These are phyloP conservation scores for Triplophysa siluroides DNA, from an alignment of 2,113 vertebrate genomes.

Conservation along the genomic window DNA sequence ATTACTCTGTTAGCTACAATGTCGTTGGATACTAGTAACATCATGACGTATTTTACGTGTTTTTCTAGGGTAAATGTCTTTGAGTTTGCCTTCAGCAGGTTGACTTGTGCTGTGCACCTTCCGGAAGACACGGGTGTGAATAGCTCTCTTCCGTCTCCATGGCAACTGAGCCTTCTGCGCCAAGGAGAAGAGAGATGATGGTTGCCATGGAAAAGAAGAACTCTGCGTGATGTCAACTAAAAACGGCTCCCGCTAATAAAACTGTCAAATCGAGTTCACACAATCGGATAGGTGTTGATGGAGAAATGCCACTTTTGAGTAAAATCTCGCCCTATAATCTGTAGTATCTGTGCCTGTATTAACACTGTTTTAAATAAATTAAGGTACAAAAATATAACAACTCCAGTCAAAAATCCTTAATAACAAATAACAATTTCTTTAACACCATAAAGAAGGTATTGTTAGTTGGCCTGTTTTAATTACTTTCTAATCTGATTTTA, in stretches of 20 bases:
- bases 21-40: background rate
- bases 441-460: too few species aligned
- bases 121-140: slow-evolving; percentile 42
- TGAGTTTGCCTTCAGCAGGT: slow-evolving; percentile 19
- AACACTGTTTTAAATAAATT: background rate
- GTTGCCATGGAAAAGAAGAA: slow-evolving; percentile 68
- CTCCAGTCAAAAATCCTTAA: background rate
- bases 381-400: background rate
- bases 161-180: slow-evolving; percentile 63
- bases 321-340: background rate
- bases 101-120: slow-evolving; percentile 36
- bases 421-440: background rate
- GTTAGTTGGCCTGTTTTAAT: too few species aligned
- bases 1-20: background rate
- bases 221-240: slow-evolving; percentile 57
- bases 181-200: slow-evolving; percentile 54
- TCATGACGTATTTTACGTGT: background rate
- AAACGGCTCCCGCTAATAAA: slow-evolving; percentile 55
- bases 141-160: slow-evolving; percentile 65
- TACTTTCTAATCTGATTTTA: too few species aligned
- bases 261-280: slow-evolving; percentile 26
- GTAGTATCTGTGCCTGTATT: background rate
- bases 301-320: slow-evolving; percentile 8
- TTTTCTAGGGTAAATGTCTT: background rate
- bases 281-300: slow-evolving; percentile 60